phyloP scores from a whole-genome alignment of 2,113 vertebrate species.

The Eulemur rufifrons region DNA sequence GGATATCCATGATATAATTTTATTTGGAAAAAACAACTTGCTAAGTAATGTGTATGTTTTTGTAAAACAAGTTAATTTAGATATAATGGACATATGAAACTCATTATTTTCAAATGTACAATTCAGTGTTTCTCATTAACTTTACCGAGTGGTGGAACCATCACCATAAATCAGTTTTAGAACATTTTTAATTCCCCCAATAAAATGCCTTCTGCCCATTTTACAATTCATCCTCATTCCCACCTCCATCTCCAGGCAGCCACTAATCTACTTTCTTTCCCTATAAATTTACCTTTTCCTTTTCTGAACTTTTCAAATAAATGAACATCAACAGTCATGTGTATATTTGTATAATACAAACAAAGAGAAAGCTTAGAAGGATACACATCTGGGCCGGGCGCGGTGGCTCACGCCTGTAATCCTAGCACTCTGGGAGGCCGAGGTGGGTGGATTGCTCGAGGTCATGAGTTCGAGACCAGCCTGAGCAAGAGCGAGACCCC shows the following conservation, averaged over 20 bases:
- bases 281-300: not conserved
- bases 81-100: not conserved
- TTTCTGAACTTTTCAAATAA: slow-evolving; percentile 2
- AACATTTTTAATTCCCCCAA: not conserved
- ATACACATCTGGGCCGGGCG: not conserved
- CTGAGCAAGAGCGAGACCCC: too few species aligned
- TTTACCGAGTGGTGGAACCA: not conserved
- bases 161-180: not conserved
- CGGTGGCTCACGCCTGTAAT: too few species aligned
- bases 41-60: not conserved
- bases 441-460: too few species aligned
- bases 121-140: not conserved
- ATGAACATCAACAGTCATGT: not conserved
- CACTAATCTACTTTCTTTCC: not conserved
- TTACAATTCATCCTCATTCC: not conserved
- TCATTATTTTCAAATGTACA: not conserved
- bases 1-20: not conserved
- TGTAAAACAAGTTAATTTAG: not conserved
- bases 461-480: too few species aligned
- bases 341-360: not conserved
- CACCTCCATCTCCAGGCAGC: not conserved
- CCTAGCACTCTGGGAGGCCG: too few species aligned
- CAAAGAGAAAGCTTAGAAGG: not conserved
- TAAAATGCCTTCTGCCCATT: not conserved
- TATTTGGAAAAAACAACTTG: not conserved